Evolutionary conservation across 2,113 vertebrate genomes (phyloP).

Genomic region (Clarias magur): DNA sequence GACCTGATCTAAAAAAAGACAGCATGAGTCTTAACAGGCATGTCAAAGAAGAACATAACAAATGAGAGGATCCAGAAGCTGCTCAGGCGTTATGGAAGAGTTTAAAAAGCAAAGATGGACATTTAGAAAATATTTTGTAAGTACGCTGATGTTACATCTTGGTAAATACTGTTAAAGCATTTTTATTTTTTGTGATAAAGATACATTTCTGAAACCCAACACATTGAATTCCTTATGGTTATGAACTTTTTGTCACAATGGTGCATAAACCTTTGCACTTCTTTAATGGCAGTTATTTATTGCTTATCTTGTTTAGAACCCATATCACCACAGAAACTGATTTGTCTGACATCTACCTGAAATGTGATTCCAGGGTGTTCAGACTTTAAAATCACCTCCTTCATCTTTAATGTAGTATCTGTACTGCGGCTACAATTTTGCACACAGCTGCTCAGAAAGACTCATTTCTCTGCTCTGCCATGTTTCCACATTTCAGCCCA

Average conservation of each 20-base stretch:
- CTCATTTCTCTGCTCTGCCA: no score
- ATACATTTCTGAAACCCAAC: neutral
- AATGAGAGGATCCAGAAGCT: neutral
- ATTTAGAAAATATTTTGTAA: neutral
- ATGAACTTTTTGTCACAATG: neutral
- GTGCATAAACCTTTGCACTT: neutral
- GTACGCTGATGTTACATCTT: neutral
- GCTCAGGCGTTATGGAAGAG: neutral
- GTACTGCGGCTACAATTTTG: neutral
- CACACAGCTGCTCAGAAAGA: neutral
- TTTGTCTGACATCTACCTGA: neutral
- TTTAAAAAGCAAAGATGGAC: neutral
- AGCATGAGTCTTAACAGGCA: neutral
- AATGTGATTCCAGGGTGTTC: neutral
- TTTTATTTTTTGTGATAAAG: neutral
- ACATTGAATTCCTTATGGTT: neutral
- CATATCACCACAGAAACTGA: neutral
- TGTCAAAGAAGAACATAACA: neutral
- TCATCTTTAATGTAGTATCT: neutral
- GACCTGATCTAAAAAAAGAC: neutral
- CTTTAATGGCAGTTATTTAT: neutral
- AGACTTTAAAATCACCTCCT: neutral
- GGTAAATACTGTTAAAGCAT: neutral
- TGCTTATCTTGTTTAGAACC: neutral
- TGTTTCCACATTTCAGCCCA: neutral